A percentile compares a stretch with the other conserved stretches of the same genome.
Conservation (phyloP, 2,888 invertebrate species). For the Spialia ferax region DNA sequence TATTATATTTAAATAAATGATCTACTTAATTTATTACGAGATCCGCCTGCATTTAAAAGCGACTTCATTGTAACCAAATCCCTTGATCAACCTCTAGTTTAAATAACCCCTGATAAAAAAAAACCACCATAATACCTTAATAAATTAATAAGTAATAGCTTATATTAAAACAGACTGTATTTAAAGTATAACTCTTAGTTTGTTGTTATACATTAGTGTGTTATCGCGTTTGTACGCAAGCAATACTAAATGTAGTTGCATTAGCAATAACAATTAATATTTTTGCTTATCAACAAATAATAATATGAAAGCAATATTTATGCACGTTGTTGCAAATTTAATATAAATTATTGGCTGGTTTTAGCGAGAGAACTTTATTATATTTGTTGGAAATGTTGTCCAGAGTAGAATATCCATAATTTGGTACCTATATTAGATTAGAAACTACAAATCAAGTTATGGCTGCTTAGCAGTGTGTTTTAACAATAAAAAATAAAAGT, state of each 20-base stretch:
- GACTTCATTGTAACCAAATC: too few species aligned
- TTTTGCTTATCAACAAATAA: too few species aligned
- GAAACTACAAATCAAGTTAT: not conserved
- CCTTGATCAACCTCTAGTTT: too few species aligned
- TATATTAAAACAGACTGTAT: conserved; percentile 4
- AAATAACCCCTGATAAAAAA: too few species aligned
- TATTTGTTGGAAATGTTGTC: not conserved
- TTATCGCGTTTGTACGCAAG: not conserved
- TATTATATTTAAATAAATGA: too few species aligned
- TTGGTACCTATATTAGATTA: not conserved
- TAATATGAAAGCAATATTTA: not conserved
- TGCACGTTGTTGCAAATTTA: not conserved
- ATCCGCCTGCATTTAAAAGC: too few species aligned
- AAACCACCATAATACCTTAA: too few species aligned
- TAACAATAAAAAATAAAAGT: not conserved
- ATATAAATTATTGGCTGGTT: not conserved
- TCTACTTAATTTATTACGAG: too few species aligned
- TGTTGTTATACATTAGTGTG: not conserved
- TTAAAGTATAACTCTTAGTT: not conserved
- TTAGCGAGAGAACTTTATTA: not conserved
- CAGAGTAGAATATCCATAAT: too few species aligned
- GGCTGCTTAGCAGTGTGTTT: conserved; percentile 9
- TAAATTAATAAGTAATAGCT: not conserved
- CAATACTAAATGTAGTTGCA: not conserved
- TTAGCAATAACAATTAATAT: not conserved